Percentiles rank a stretch among this genome's conserved stretches.
Conservation (phyloP, 2,888 invertebrate genomes). For the Dolomedes plantarius region DNA sequence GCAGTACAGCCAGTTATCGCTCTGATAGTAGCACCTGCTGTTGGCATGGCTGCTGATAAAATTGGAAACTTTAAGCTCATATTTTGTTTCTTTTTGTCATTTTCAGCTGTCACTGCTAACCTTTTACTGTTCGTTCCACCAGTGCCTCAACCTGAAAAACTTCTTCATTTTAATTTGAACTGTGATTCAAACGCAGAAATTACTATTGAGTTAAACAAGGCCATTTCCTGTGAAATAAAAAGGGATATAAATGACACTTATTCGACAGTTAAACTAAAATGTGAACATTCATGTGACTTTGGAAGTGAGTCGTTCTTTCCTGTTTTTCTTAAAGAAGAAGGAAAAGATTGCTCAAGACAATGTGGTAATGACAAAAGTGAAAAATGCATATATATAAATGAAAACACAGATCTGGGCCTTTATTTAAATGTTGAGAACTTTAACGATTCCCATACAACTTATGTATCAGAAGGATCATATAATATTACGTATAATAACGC, state of each 20-base stretch:
- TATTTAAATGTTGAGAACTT: not conserved
- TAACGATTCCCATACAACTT: not conserved
- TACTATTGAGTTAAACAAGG: not conserved
- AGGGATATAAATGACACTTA: not conserved
- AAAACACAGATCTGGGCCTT: not conserved
- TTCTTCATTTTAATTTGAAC: not conserved
- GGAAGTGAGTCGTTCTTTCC: not conserved
- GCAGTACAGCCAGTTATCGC: slow-evolving; percentile 85
- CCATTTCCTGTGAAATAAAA: not conserved
- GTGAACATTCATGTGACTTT: slow-evolving; percentile 7
- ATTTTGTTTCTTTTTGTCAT: slow-evolving; percentile 49
- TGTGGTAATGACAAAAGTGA: not conserved
- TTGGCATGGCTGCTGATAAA: slow-evolving; percentile 86
- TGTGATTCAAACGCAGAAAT: slow-evolving; percentile 12
- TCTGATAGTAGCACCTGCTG: slow-evolving; percentile 86
- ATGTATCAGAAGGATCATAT: not conserved
- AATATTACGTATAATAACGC: not conserved
- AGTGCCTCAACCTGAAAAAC: not conserved
- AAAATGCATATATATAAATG: not conserved
- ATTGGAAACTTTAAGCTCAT: slow-evolving; percentile 87
- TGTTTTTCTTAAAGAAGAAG: not conserved
- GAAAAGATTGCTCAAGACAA: not conserved
- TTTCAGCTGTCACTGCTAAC: slow-evolving; percentile 45
- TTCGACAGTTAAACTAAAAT: not conserved
- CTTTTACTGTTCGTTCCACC: slow-evolving; percentile 30